phyloP scores from a whole-genome alignment of 2,797 vertebrate genomes.

The Sphenopsis melanotis region DNA sequence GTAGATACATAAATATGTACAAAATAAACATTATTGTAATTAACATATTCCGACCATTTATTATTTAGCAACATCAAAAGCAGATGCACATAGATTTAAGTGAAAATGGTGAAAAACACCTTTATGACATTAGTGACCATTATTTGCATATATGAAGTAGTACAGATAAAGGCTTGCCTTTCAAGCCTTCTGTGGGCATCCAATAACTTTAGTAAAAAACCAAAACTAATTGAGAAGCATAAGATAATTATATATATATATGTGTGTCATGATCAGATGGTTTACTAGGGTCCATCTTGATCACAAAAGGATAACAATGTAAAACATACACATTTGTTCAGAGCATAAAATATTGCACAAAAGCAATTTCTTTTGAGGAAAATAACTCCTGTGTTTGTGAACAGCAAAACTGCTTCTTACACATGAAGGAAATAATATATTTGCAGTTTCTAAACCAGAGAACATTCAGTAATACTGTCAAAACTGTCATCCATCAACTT shows the following conservation, averaged over 20 bases:
- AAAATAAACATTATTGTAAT: slow-evolving; percentile 77
- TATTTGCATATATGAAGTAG: slow-evolving; percentile 65
- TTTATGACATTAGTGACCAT: slow-evolving; percentile 62
- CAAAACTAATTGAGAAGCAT: slow-evolving; percentile 43
- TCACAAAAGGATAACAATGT: slow-evolving; percentile 59
- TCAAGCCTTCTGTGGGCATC: slow-evolving; percentile 58
- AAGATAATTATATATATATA: slow-evolving; percentile 18
- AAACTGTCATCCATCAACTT: slow-evolving; percentile 59
- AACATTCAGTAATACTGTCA: slow-evolving; percentile 77
- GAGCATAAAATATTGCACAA: slow-evolving; percentile 86
- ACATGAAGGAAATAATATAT: slow-evolving; percentile 46
- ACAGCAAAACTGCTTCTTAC: slow-evolving; percentile 56
- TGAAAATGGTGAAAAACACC: slow-evolving; percentile 65
- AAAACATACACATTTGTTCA: slow-evolving; percentile 78
- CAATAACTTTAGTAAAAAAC: slow-evolving; percentile 49
- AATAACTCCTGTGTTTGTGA: slow-evolving; percentile 56
- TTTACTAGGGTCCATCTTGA: slow-evolving; percentile 39
- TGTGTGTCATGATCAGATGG: slow-evolving; percentile 57
- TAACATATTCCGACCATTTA: slow-evolving; percentile 70
- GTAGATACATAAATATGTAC: slow-evolving; percentile 77
- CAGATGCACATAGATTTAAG: slow-evolving; percentile 63
- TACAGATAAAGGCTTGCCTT: slow-evolving; percentile 49
- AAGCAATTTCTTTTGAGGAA: slow-evolving; percentile 70
- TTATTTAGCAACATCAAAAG: slow-evolving; percentile 66
- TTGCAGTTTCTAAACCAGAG: slow-evolving; percentile 67